Base-by-base conservation (phyloP, 2,888 invertebrate genomes). In the Drosophila borborema region DNA sequence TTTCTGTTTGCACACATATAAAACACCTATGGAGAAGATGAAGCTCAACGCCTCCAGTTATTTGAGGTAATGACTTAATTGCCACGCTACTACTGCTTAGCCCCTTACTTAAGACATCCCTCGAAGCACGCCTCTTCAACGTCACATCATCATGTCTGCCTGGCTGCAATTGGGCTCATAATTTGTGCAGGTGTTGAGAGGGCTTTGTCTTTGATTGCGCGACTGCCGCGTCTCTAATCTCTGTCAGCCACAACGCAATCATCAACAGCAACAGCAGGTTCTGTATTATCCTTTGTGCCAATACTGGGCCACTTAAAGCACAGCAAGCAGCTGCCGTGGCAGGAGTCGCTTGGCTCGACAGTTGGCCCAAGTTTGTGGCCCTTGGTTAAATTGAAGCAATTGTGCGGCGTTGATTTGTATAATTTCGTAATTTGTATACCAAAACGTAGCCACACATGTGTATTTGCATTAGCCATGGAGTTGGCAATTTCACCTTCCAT, bases 401-500 rank as follows among this genome's bases (percentile, higher is more conserved):
- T 89, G 90, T 90, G 80, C 76, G 75, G 79, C 89, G 88, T 90
- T 87, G 86, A 87, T 87, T 87, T 90, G 86, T 87, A 87, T 87
- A 87, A 87, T 87, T 87, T 87, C 81, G 86, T 90, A 87, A 87
- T 87, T 90, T 87, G 90, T 87, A 87, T 89, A 87, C 86, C 90
- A 72, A 80, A 84, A 78, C 84, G 90, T 81, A 77, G 90, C 85
- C 90, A 86, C 86, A 90, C 88, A 87, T 81, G 79, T 75, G 66
- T 68, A 54, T 68, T 59, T 65, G 63, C 65, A 75, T 72, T 64
- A 68, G 65, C 54, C 72, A 16, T 28, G 65, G 51, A 64, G 65
- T 51, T 77, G 72, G 76, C 74, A 86, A 86, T 89, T 82, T 82
- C 65, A 68, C 77, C 77, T 81, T 77, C 65, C 41, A 72, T 65